Percentiles rank a stretch among this genome's conserved stretches.
phyloP scores from a whole-genome alignment of 2,113 vertebrate species.

The Atrichornis clamosus region DNA sequence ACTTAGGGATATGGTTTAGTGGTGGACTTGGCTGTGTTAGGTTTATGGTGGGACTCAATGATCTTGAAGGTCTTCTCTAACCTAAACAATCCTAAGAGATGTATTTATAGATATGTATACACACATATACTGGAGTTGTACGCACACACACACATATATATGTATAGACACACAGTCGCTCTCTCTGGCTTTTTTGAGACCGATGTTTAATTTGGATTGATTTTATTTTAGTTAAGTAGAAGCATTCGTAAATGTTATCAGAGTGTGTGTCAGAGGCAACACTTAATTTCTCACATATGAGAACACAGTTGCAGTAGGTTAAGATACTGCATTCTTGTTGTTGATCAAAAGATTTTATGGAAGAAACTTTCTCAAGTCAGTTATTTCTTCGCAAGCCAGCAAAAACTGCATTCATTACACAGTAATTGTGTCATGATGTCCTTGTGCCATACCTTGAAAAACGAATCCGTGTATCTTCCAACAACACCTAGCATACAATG shows the following conservation, averaged over 20 bases:
- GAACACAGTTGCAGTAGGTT: not conserved
- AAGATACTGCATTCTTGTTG: not conserved
- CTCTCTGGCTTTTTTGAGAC: not conserved
- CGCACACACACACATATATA: no score
- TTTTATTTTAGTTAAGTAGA: not conserved
- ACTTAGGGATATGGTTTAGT: not conserved
- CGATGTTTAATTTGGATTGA: not conserved
- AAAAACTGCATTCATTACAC: not conserved
- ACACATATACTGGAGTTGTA: not conserved
- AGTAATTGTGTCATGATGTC: not conserved
- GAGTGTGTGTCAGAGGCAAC: fast-evolving
- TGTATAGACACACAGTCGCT: not conserved
- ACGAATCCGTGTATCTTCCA: not conserved
- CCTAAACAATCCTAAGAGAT: not conserved
- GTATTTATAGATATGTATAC: not conserved
- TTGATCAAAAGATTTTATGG: not conserved
- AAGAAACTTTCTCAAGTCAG: not conserved
- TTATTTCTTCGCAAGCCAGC: constrained; percentile 9
- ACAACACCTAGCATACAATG: not conserved
- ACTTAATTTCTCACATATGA: not conserved
- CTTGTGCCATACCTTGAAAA: not conserved
- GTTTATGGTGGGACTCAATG: not conserved
- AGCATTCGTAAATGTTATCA: not conserved
- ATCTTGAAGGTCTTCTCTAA: not conserved
- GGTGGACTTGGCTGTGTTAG: not conserved